Conservation (phyloP, 1,140 invertebrate genomes). For the Pseudomyrmex dendroicus region DNA sequence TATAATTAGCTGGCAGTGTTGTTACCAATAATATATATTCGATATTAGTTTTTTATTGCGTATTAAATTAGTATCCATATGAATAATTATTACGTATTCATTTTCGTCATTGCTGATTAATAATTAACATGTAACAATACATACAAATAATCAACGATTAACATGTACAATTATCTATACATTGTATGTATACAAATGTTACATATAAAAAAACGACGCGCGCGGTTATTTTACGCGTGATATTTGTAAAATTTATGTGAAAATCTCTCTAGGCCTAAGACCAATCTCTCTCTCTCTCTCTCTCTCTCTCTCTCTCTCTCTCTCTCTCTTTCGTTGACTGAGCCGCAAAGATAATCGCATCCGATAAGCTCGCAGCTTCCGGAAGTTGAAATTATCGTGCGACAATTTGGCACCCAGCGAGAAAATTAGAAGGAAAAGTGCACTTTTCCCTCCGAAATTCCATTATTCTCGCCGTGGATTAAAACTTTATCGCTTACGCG, state of each 20-base stretch:
- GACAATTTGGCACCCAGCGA: conserved; percentile 61
- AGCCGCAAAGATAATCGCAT: conserved; percentile 40
- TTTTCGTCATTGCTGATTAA: conserved; percentile 39
- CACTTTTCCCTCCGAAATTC: conserved; percentile 34
- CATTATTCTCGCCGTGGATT: conserved; percentile 48
- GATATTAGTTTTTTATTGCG: conserved; percentile 26
- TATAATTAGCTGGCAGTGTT: conserved; percentile 32
- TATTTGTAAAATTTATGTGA: conserved; percentile 26
- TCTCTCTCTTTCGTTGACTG: too few relatives aligned
- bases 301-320: too few relatives aligned
- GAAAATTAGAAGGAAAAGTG: conserved; percentile 64
- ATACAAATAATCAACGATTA: conserved; percentile 40
- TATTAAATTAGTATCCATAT: conserved; percentile 9
- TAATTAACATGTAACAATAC: conserved; percentile 42
- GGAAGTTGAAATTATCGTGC: conserved; percentile 65
- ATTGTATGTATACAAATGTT: conserved; percentile 26
- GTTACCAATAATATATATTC: conserved; percentile 28
- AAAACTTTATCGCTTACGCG: conserved; percentile 60
- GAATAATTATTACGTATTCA: conserved; percentile 43
- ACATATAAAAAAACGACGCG: neutral
- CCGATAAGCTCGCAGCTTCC: conserved; percentile 41
- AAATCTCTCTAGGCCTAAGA: conserved; percentile 31
- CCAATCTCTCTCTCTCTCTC: neutral
- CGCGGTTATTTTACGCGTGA: conserved; percentile 9
- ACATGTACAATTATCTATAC: conserved; percentile 13